These are phyloP conservation scores for Drosophila repleta DNA, from an alignment of 1,140 invertebrate species.

Conservation along the genomic window DNA sequence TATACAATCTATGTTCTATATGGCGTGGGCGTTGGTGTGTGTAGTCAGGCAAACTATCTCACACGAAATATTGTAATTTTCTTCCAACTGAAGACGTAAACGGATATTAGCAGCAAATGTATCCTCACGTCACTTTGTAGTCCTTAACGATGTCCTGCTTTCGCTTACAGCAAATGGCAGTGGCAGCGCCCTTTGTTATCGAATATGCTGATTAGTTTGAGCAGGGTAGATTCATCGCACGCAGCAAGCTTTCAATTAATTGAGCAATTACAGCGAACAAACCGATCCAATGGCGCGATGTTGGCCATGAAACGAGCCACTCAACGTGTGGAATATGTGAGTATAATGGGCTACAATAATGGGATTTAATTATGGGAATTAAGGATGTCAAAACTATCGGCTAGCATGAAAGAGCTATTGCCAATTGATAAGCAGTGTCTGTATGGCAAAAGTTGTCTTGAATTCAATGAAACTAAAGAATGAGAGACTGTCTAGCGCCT, in stretches of 20 bases:
- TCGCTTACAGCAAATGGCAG: slow-evolving; percentile 1
- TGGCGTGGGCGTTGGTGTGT: neutral
- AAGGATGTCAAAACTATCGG: no score
- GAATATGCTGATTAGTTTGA: slow-evolving; percentile 28
- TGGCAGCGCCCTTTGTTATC: slow-evolving; percentile 19
- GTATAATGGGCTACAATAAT: neutral
- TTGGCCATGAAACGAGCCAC: neutral
- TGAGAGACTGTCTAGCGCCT: no score
- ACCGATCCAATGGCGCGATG: neutral
- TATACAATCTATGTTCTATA: neutral
- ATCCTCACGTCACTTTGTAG: slow-evolving; percentile 4
- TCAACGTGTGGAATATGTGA: neutral
- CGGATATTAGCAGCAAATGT: slow-evolving; percentile 72
- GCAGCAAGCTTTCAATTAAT: slow-evolving; percentile 12
- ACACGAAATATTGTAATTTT: slow-evolving; percentile 78
- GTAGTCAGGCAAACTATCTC: slow-evolving; percentile 50
- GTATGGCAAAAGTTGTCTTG: no score
- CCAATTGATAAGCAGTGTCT: no score
- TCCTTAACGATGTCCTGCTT: slow-evolving; percentile 8
- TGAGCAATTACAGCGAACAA: slow-evolving; percentile 22
- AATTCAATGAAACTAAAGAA: no score
- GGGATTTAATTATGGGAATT: neutral
- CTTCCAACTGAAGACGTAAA: slow-evolving; percentile 72
- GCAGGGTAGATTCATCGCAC: slow-evolving; percentile 11
- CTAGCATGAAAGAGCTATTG: no score